Percentiles rank a stretch among this genome's conserved stretches.
Evolutionary conservation across 2,113 vertebrate species (phyloP).

Genomic region (Plecturocebus donacophilus): DNA sequence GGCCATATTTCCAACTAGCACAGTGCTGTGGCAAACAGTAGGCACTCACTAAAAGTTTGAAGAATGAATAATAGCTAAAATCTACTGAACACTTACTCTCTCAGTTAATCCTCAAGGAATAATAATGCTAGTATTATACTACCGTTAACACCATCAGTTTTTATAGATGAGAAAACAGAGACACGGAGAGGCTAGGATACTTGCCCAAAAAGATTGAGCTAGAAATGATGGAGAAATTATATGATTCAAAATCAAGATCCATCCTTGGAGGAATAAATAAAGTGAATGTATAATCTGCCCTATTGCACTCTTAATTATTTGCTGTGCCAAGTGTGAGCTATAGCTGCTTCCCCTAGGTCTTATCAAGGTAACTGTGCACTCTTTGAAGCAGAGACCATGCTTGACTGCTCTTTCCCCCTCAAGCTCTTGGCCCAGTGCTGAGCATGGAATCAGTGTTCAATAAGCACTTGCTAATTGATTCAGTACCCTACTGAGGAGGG

Average conservation of each 20-base stretch:
- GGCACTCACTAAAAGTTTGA: neutral
- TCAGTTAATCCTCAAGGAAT: constrained; percentile 49
- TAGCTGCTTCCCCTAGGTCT: neutral
- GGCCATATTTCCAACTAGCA: neutral
- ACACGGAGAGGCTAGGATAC: neutral
- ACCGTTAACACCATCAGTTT: neutral
- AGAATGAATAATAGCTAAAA: constrained; percentile 16
- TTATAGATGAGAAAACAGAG: neutral
- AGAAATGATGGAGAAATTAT: constrained; percentile 17
- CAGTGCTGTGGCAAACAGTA: neutral
- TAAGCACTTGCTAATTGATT: constrained; percentile 48
- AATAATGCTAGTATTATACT: neutral
- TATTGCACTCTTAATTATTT: neutral
- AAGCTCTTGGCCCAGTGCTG: constrained; percentile 32
- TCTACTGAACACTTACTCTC: neutral
- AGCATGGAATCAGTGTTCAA: constrained; percentile 21
- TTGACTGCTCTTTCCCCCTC: neutral
- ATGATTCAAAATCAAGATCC: constrained; percentile 9
- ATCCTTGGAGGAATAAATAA: neutral
- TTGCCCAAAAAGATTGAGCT: neutral
- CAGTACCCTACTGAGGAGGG: neutral
- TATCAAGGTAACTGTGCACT: neutral
- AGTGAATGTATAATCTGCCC: neutral
- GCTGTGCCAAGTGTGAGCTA: neutral
- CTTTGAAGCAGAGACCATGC: neutral